Percentiles rank a stretch among this genome's conserved stretches.
Conservation (phyloP, 2,888 invertebrate genomes). For the Drosophila pseudotakahashii region DNA sequence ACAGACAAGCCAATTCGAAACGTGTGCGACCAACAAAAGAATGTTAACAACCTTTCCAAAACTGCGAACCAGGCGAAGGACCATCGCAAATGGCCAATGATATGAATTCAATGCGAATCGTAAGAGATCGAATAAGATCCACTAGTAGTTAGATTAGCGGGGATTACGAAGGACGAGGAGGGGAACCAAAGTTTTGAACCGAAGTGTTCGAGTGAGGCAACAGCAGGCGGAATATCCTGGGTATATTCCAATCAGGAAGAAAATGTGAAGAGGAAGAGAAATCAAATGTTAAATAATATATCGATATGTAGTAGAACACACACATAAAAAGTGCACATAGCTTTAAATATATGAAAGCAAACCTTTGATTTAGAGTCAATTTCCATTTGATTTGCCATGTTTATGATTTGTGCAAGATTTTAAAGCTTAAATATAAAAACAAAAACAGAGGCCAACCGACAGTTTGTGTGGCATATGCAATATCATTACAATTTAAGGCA, state of each 20-base stretch:
- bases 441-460: slow-evolving; percentile 46
- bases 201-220: slow-evolving; percentile 21
- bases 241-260: slow-evolving; percentile 10
- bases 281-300: slow-evolving; percentile 44
- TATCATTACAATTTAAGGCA: slow-evolving; percentile 67
- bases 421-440: slow-evolving; percentile 36
- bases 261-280: slow-evolving; percentile 11
- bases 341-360: slow-evolving; percentile 10
- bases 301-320: slow-evolving; percentile 31
- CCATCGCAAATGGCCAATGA: slow-evolving; percentile 12
- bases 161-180: slow-evolving; percentile 28
- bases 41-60: slow-evolving; percentile 73
- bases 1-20: slow-evolving; percentile 70
- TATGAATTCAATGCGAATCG: slow-evolving; percentile 1
- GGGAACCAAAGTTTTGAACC: slow-evolving; percentile 27
- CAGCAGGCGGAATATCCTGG: slow-evolving; percentile 12
- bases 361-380: slow-evolving; percentile 24
- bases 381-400: slow-evolving; percentile 59
- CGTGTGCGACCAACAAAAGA: slow-evolving; percentile 75
- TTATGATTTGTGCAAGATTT: slow-evolving; percentile 60
- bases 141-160: slow-evolving; percentile 60
- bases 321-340: slow-evolving; percentile 43
- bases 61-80: slow-evolving; percentile 16
- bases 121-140: slow-evolving; percentile 22
- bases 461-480: slow-evolving; percentile 74